Evolutionary conservation across 2,888 invertebrate species (phyloP).

Genomic region (Phaonia tiefii): DNA sequence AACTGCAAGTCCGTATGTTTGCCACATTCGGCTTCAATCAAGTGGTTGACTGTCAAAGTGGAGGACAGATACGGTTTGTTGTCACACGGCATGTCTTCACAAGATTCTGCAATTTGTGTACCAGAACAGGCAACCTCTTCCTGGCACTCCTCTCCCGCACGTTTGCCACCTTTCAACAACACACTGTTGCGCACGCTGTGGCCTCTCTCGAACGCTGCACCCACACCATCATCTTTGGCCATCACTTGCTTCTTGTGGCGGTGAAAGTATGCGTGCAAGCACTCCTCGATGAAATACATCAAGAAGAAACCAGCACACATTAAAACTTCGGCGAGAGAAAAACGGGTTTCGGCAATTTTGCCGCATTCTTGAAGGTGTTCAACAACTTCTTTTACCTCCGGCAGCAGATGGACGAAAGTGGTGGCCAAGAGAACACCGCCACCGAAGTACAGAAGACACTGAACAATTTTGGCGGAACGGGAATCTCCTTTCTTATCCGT

Average conservation of each 20-base stretch:
- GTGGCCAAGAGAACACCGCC: slow-evolving; percentile 92
- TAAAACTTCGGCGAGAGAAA: slow-evolving; percentile 86
- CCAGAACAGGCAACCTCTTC: not conserved
- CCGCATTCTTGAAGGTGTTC: slow-evolving; percentile 82
- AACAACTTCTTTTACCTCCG: slow-evolving; percentile 88
- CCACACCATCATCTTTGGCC: slow-evolving; percentile 71
- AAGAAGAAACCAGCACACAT: slow-evolving; percentile 89
- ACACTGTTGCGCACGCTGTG: slow-evolving; percentile 76
- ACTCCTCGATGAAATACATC: slow-evolving; percentile 90
- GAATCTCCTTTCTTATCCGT: slow-evolving; percentile 77
- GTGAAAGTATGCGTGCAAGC: slow-evolving; percentile 87
- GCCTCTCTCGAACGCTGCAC: slow-evolving; percentile 77
- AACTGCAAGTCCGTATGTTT: slow-evolving; percentile 25
- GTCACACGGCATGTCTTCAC: not conserved
- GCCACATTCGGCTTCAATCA: slow-evolving; percentile 1
- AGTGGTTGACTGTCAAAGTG: slow-evolving; percentile 26
- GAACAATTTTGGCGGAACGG: slow-evolving; percentile 81
- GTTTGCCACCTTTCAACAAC: slow-evolving; percentile 66
- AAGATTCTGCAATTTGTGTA: not conserved
- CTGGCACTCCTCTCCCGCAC: not conserved
- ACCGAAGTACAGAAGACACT: slow-evolving; percentile 88
- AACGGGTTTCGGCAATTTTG: slow-evolving; percentile 81
- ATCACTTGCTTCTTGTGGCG: slow-evolving; percentile 77
- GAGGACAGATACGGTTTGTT: slow-evolving; percentile 4
- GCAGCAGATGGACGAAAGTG: slow-evolving; percentile 90